A percentile compares a stretch with the other conserved stretches of the same genome.
phyloP scores from a whole-genome alignment of 2,888 invertebrate species.

The Perithous albicinctus region DNA sequence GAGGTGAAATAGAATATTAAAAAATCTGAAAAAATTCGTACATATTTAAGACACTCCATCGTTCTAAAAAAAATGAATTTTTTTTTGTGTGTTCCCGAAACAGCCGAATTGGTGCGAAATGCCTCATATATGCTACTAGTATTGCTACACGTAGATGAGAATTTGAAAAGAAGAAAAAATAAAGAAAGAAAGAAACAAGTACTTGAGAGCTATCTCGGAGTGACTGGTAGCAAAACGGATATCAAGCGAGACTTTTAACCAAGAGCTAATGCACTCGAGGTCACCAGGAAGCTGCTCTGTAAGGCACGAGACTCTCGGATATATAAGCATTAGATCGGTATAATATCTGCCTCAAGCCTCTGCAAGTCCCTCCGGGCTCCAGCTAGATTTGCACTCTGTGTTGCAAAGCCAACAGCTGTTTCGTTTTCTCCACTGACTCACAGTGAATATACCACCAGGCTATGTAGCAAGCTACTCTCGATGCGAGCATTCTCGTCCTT shows the following conservation, averaged over 20 bases:
- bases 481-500: slow-evolving; percentile 45
- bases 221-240: slow-evolving; percentile 39
- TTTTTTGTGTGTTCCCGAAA: too few relatives aligned
- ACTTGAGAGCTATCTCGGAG: slow-evolving; percentile 33
- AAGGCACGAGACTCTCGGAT: slow-evolving; percentile 68
- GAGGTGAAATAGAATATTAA: too few relatives aligned
- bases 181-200: slow-evolving; percentile 11
- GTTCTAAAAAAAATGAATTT: too few relatives aligned
- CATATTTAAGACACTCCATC: too few relatives aligned
- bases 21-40: too few relatives aligned
- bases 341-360: slow-evolving; percentile 12
- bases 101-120: slow-evolving; percentile 13
- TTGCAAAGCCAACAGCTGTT: slow-evolving; percentile 57
- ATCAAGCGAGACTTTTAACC: slow-evolving; percentile 60
- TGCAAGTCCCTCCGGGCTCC: slow-evolving; percentile 7
- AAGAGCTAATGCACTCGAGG: slow-evolving; percentile 79
- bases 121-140: slow-evolving; percentile 15
- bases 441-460: too few relatives aligned
- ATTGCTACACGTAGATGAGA: slow-evolving; percentile 44
- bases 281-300: slow-evolving; percentile 82
- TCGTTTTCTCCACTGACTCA: slow-evolving; percentile 47
- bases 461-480: slow-evolving; percentile 11
- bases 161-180: slow-evolving; percentile 34
- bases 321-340: slow-evolving; percentile 33
- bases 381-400: slow-evolving; percentile 46